Evolutionary conservation across 2,113 vertebrate genomes (phyloP).

Genomic region (Spea multiplicata): DNA sequence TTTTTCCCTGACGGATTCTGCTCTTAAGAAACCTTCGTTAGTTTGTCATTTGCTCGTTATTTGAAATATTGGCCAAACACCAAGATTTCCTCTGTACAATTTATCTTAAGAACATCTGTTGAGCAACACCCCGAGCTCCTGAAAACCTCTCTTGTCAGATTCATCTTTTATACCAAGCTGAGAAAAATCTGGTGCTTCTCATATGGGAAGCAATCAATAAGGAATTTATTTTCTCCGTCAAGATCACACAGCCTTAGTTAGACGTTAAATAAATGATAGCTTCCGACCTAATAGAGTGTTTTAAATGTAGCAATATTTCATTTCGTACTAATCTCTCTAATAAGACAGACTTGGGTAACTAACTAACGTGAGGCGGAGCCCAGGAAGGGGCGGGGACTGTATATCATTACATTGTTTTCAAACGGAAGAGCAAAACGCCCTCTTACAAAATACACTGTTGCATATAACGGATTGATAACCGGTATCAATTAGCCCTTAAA

Average conservation of each 20-base stretch:
- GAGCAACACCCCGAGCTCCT: slow-evolving; percentile 10
- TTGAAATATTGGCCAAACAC: slow-evolving; percentile 30
- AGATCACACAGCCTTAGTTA: slow-evolving; percentile 31
- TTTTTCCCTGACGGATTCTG: slow-evolving; percentile 34
- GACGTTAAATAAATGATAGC: slow-evolving; percentile 17
- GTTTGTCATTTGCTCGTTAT: slow-evolving; percentile 50
- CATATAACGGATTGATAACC: too few species aligned
- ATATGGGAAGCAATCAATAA: slow-evolving; percentile 27
- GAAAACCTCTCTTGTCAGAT: slow-evolving; percentile 17
- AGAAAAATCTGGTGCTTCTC: slow-evolving; percentile 16
- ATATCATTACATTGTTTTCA: too few species aligned
- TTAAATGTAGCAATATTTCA: slow-evolving; percentile 10
- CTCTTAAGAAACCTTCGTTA: slow-evolving; percentile 44
- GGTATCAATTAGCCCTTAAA: too few species aligned
- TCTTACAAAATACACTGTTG: too few species aligned
- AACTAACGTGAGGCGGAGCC: too few species aligned
- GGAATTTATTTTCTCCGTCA: slow-evolving; percentile 34
- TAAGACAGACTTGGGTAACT: too few species aligned
- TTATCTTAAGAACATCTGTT: slow-evolving; percentile 38
- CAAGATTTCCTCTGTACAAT: slow-evolving; percentile 35
- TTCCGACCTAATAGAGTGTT: slow-evolving; percentile 10
- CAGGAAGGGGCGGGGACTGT: too few species aligned
- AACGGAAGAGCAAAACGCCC: too few species aligned
- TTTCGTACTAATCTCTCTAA: too few species aligned
- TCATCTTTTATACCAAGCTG: slow-evolving; percentile 41